Conservation (phyloP, 1,140 invertebrate species). For the Bactericera cockerelli region DNA sequence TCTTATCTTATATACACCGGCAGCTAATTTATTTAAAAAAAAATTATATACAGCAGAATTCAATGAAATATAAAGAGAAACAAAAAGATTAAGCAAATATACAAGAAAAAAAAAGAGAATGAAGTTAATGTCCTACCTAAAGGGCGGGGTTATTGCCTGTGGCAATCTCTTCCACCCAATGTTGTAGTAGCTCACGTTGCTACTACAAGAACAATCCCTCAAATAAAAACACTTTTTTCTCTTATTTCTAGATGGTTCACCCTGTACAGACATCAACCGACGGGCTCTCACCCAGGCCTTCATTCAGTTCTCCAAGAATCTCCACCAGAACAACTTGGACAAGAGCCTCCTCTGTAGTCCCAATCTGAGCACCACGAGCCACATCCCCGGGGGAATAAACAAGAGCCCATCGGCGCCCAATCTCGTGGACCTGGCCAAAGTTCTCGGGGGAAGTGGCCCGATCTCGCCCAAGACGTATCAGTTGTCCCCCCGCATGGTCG, state of each 20-base stretch:
- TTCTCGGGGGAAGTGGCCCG: neutral
- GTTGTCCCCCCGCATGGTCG: neutral
- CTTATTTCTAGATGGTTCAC: neutral
- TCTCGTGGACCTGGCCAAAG: slow-evolving; percentile 25
- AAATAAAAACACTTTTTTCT: too few species aligned
- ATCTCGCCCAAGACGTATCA: neutral
- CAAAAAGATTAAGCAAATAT: too few species aligned
- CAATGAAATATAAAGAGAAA: too few species aligned
- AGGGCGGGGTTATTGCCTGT: too few species aligned
- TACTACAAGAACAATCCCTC: too few species aligned
- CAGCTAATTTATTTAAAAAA: too few species aligned
- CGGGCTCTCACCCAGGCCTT: slow-evolving; percentile 50
- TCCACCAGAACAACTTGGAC: slow-evolving; percentile 29
- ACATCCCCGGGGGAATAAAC: slow-evolving; percentile 23
- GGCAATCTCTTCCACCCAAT: too few species aligned
- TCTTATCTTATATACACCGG: too few species aligned
- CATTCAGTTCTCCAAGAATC: slow-evolving; percentile 47
- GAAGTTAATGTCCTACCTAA: too few species aligned
- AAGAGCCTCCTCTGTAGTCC: slow-evolving; percentile 7
- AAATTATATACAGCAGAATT: too few species aligned
- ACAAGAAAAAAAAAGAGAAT: too few species aligned
- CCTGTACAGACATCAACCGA: slow-evolving; percentile 27
- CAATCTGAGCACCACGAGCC: slow-evolving; percentile 6
- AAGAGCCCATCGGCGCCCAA: slow-evolving; percentile 40
- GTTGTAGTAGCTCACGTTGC: too few species aligned